Evolutionary conservation across 2,113 vertebrate genomes (phyloP).

Genomic region (Oryzias curvinotus): DNA sequence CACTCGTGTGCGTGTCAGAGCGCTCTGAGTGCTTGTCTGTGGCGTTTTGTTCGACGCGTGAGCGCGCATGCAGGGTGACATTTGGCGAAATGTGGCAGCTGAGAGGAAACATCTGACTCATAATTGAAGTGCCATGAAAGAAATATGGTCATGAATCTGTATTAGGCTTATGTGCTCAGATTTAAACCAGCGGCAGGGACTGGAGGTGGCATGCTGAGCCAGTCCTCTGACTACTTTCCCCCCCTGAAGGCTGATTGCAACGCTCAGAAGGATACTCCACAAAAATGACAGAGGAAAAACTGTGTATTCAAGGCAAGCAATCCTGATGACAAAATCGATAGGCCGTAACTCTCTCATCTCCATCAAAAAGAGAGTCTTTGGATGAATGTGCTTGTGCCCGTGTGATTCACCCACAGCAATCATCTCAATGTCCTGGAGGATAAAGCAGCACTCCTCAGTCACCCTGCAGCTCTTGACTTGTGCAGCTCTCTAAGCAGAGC

Average conservation of each 20-base stretch:
- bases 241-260: constrained; percentile 52
- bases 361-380: constrained; percentile 46
- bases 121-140: constrained; percentile 76
- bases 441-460: constrained; percentile 30
- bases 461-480: constrained; percentile 19
- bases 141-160: constrained; percentile 70
- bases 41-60: constrained; percentile 37
- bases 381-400: constrained; percentile 44
- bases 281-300: constrained; percentile 50
- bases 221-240: constrained; percentile 24
- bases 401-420: constrained; percentile 50
- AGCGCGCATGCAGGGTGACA: constrained; percentile 68
- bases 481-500: constrained; percentile 22
- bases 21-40: constrained; percentile 8
- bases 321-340: constrained; percentile 62
- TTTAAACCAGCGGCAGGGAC: constrained; percentile 39
- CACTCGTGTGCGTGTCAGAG: constrained; percentile 1
- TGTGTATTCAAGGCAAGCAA: constrained; percentile 38
- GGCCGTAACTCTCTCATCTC: constrained; percentile 49
- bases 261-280: constrained; percentile 44
- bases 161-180: constrained; percentile 52
- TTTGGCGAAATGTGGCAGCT: constrained; percentile 66
- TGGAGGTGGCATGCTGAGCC: constrained; percentile 24
- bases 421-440: constrained; percentile 53
- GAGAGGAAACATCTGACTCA: constrained; percentile 74